phyloP scores from a whole-genome alignment of 2,888 invertebrate species.

The Temnothorax ravouxi region DNA sequence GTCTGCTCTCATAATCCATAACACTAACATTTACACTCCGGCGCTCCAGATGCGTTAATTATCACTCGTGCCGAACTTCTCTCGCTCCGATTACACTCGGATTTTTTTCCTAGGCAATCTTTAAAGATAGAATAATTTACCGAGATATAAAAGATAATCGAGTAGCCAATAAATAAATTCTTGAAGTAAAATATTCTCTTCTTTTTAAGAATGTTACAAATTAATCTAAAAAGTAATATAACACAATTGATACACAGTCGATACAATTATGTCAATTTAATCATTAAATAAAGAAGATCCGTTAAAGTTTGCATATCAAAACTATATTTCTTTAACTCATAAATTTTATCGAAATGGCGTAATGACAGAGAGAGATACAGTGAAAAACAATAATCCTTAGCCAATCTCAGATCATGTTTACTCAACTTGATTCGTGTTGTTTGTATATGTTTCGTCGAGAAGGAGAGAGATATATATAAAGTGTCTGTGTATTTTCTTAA shows the following conservation, averaged over 20 bases:
- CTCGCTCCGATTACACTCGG: not conserved
- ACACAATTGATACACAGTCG: not conserved
- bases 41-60: conserved; percentile 62
- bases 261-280: not conserved
- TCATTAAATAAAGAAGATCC: not conserved
- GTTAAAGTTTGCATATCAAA: not conserved
- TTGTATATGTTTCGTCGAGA: not conserved
- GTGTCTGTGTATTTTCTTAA: conserved; percentile 38
- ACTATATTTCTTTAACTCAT: not conserved
- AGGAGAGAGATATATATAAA: not conserved
- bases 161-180: not conserved
- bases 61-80: conserved; percentile 32
- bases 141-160: not conserved
- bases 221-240: not conserved
- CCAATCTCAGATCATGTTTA: not conserved
- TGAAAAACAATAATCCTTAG: not conserved
- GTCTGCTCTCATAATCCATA: conserved; percentile 58
- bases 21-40: conserved; percentile 61
- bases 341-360: not conserved
- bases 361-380: not conserved
- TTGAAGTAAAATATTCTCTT: not conserved
- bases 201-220: not conserved
- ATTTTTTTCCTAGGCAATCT: not conserved
- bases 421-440: not conserved
- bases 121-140: not conserved